Conservation (phyloP, 1,140 invertebrate species). For the Drosophila triauraria region DNA sequence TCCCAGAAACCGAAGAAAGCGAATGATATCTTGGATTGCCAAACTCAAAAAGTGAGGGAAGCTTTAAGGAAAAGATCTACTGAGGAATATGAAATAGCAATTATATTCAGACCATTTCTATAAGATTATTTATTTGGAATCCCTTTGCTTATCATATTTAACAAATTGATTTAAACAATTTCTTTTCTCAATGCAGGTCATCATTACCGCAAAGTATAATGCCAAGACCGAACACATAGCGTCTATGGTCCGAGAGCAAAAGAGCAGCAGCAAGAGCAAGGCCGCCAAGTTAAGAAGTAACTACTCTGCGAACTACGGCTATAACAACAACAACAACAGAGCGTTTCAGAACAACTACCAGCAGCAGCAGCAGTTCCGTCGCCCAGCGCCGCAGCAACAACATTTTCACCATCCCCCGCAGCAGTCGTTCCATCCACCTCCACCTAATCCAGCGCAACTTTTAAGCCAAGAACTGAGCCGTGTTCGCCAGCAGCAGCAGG, state of each 20-base stretch:
- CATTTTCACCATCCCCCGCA: background rate
- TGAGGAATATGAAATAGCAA: too few relatives aligned
- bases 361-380: background rate
- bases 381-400: background rate
- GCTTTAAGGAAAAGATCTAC: background rate
- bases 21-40: background rate
- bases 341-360: background rate
- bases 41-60: background rate
- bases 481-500: conserved; percentile 19
- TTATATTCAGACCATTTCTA: too few relatives aligned
- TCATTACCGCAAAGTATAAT: conserved; percentile 60
- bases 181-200: conserved; percentile 27
- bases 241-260: conserved; percentile 68
- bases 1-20: conserved; percentile 7
- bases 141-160: too few relatives aligned
- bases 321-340: background rate
- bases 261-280: conserved; percentile 4
- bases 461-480: background rate
- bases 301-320: background rate
- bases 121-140: background rate
- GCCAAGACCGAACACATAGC: conserved; percentile 70
- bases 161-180: background rate
- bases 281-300: background rate
- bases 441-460: background rate
- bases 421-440: background rate